Evolutionary conservation across 2,888 invertebrate species (phyloP).

Genomic region (Invenusta paracnida): DNA sequence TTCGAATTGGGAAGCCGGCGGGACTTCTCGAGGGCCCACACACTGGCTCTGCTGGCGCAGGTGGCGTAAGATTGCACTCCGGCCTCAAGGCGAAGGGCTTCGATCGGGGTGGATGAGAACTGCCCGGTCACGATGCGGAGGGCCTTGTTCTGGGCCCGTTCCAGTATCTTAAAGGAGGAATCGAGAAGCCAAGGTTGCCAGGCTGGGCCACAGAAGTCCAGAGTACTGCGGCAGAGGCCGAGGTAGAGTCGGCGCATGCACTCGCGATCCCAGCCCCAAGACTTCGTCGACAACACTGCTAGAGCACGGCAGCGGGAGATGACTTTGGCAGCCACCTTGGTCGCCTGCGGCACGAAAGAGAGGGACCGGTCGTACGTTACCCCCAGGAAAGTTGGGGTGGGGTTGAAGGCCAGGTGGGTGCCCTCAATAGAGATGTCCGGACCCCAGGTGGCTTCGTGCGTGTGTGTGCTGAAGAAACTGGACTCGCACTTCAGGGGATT

Average conservation of each 20-base stretch:
- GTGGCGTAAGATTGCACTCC: not conserved
- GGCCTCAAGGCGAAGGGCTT: not conserved
- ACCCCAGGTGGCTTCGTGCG: not conserved
- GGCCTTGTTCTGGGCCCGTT: slow-evolving; percentile 2
- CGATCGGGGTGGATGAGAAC: not conserved
- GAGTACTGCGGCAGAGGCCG: not conserved
- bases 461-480: not conserved
- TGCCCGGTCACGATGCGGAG: not conserved
- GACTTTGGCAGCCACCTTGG: not conserved
- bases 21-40: not conserved
- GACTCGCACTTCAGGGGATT: not conserved
- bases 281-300: not conserved
- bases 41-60: not conserved
- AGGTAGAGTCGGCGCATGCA: not conserved
- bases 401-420: not conserved
- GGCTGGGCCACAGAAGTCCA: not conserved
- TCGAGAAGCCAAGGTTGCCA: not conserved
- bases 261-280: not conserved
- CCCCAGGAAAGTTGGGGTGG: slow-evolving; percentile 20
- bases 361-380: not conserved
- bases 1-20: not conserved
- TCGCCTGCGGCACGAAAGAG: not conserved
- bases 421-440: not conserved
- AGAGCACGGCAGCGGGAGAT: not conserved
- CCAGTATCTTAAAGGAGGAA: not conserved